Evolutionary conservation across 2,113 vertebrate species (phyloP).

Genomic region (Semnornis frantzii): DNA sequence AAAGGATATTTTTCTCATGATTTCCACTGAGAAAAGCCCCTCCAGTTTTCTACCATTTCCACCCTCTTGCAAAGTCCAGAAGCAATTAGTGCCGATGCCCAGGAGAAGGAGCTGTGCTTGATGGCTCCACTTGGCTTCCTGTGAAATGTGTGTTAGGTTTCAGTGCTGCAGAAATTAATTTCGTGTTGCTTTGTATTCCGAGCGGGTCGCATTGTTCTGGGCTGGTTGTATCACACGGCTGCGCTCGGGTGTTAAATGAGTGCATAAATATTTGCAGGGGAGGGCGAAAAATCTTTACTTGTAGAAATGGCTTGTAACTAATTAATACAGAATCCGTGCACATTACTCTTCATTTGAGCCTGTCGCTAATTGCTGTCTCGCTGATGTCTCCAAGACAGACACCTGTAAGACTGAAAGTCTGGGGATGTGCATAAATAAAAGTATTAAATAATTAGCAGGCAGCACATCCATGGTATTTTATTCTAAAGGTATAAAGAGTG

Average conservation of each 20-base stretch:
- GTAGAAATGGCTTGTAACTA: background rate
- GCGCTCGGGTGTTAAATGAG: background rate
- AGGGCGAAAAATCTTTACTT: background rate
- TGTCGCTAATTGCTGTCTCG: background rate
- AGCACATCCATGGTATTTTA: background rate
- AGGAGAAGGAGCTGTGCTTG: slow-evolving; percentile 15
- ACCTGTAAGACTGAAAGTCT: background rate
- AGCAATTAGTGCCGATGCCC: slow-evolving; percentile 49
- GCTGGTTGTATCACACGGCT: background rate
- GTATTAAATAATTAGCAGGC: background rate
- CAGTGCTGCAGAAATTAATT: slow-evolving; percentile 4
- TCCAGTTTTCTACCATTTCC: slow-evolving; percentile 16
- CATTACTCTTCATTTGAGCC: slow-evolving; percentile 19
- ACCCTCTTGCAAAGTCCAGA: slow-evolving; percentile 18
- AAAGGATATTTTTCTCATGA: slow-evolving; percentile 33
- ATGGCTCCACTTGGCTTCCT: background rate
- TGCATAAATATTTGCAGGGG: slow-evolving; percentile 6
- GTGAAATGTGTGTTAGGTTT: background rate
- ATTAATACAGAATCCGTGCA: background rate
- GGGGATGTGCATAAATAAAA: background rate
- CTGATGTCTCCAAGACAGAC: background rate
- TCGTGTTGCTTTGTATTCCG: background rate
- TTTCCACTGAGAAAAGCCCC: slow-evolving; percentile 54
- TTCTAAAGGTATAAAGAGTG: background rate
- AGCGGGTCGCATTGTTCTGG: background rate